These are phyloP conservation scores for Eilema depressum DNA, from an alignment of 2,888 invertebrate genomes.

Conservation along the genomic window DNA sequence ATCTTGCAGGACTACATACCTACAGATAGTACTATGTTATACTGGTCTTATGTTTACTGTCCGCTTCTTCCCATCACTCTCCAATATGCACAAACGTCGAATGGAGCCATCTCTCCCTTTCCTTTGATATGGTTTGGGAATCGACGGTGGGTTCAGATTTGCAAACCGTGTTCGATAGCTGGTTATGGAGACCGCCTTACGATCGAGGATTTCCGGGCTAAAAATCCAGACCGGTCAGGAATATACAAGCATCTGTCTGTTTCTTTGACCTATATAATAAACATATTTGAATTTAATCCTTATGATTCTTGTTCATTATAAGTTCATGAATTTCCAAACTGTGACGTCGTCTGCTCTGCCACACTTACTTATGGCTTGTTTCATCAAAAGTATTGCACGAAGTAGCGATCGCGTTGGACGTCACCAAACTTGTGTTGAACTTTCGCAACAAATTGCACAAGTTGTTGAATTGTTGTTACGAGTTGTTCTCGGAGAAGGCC, in stretches of 20 bases:
- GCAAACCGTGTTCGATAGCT: too few species aligned
- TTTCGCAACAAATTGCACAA: conserved; percentile 5
- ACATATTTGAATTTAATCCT: not conserved
- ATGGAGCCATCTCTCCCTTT: not conserved
- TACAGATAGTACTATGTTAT: not conserved
- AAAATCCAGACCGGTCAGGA: too few species aligned
- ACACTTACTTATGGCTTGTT: not conserved
- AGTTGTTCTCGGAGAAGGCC: not conserved
- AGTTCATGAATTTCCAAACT: too few species aligned
- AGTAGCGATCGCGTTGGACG: not conserved
- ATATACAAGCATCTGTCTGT: too few species aligned
- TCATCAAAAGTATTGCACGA: conserved; percentile 1
- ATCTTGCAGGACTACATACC: not conserved
- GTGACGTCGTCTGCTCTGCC: not conserved
- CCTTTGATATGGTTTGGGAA: not conserved
- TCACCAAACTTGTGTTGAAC: not conserved
- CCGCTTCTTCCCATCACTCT: too few species aligned
- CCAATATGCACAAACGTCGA: not conserved
- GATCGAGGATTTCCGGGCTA: too few species aligned
- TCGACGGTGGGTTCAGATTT: too few species aligned
- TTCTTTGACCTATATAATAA: too few species aligned
- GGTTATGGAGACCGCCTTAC: too few species aligned
- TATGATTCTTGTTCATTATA: not conserved
- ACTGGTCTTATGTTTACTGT: not conserved
- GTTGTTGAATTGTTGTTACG: not conserved